phyloP scores from a whole-genome alignment of 2,888 invertebrate species.

The Anticlea derivata region DNA sequence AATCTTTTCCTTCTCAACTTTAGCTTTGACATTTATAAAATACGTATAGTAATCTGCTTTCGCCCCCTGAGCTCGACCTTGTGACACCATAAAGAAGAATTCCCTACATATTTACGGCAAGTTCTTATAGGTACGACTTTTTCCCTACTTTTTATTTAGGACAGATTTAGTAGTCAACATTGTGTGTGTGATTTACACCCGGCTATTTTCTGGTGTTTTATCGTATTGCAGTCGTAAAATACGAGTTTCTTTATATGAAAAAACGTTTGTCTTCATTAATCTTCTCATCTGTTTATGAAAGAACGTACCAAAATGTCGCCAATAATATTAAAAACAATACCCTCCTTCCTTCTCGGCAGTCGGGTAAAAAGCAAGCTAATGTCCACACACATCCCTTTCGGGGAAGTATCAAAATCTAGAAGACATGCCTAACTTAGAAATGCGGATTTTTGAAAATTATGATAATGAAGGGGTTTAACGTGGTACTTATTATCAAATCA shows the following conservation, averaged over 20 bases:
- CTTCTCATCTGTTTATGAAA: not conserved
- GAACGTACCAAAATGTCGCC: no score
- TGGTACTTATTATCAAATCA: no score
- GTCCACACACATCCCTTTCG: no score
- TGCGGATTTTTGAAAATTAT: no score
- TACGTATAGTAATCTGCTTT: slow-evolving; percentile 38
- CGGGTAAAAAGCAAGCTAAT: no score
- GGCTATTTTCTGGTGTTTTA: slow-evolving; percentile 13
- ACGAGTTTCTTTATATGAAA: slow-evolving; percentile 18
- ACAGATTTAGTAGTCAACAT: slow-evolving; percentile 24
- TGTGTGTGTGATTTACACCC: slow-evolving; percentile 28
- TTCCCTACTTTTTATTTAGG: slow-evolving; percentile 30
- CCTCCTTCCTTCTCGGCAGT: no score
- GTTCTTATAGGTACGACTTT: slow-evolving; percentile 29
- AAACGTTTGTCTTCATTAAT: slow-evolving; percentile 47
- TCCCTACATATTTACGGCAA: slow-evolving; percentile 37
- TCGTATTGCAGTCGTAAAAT: slow-evolving; percentile 8
- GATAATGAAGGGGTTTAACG: no score
- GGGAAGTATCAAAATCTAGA: no score
- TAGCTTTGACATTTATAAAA: slow-evolving; percentile 40
- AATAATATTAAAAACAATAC: no score
- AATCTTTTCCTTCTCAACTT: slow-evolving; percentile 44
- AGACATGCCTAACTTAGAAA: no score
- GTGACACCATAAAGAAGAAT: slow-evolving; percentile 38
- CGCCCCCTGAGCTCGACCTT: slow-evolving; percentile 34